Conservation (phyloP, 2,888 invertebrate species). For the Conistra vaccinii region DNA sequence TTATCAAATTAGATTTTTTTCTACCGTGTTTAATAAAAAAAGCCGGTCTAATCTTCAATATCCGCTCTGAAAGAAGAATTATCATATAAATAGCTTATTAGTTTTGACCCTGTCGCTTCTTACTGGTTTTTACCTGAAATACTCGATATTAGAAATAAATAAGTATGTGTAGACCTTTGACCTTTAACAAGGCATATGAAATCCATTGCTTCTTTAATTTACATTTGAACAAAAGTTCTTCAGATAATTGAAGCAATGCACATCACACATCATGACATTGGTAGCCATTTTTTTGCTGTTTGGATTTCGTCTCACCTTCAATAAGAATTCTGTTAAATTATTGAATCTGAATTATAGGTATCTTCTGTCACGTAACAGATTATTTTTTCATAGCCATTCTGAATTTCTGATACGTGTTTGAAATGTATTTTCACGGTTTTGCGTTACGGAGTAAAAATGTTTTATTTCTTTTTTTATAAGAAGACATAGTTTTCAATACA, state of each 20-base stretch:
- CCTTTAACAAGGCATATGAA: neutral
- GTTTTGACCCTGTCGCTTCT: conserved; percentile 53
- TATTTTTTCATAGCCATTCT: neutral
- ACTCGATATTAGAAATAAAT: conserved; percentile 29
- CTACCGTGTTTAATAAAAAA: conserved; percentile 61
- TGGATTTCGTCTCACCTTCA: neutral
- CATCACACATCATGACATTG: neutral
- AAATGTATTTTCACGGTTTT: neutral
- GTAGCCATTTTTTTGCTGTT: neutral
- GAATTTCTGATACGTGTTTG: neutral
- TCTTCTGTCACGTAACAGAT: neutral
- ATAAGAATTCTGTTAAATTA: neutral
- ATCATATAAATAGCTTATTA: conserved; percentile 70
- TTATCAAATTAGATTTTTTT: conserved; percentile 51
- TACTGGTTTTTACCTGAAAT: conserved; percentile 18
- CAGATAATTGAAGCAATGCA: neutral
- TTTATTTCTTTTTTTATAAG: neutral
- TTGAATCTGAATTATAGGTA: neutral
- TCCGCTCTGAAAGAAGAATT: conserved; percentile 64
- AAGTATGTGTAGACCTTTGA: conserved; percentile 20
- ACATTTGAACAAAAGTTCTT: neutral
- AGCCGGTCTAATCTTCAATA: conserved; percentile 64
- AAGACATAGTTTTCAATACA: neutral
- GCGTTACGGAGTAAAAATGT: neutral
- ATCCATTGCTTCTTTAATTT: conserved; percentile 7